Evolutionary conservation across 2,888 invertebrate genomes (phyloP), one percentile per base, ranked within the genome.

Genomic region (Cheilosia soror): DNA sequence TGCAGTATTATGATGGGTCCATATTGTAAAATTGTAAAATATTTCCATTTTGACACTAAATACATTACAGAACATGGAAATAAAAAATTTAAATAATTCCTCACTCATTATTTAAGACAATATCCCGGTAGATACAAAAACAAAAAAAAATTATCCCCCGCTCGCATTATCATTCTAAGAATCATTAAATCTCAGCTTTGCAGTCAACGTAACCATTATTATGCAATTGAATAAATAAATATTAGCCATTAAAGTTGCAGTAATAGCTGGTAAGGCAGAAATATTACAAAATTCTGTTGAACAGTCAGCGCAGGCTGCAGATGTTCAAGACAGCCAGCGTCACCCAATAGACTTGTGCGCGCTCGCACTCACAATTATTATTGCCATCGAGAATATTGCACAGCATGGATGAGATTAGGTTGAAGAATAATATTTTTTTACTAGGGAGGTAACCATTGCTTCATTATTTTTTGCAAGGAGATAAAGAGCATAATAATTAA

Each of bases 271-370:
- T 79, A 69, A 72, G 63, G 63, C 33, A 51, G 75, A 76, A 62
- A 65, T 71, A 84, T 84, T 84, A 84, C 84, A 84, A 84, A 80
- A 84, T 66, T 76, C 71, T 71, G 47, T 31, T 71, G 76, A 76
- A 76, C 62, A 80, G 58, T 58, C 65, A 62, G 66, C 84, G 76
- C 84, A n/a, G n/a, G n/a, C n/a, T n/a, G n/a, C n/a, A 84, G 84
- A 80, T 84, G 84, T 76, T 84, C 84, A 84, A 75, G 11, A 27
- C 63, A 79, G 33, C 58, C 63, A 79, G 33, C 58, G 49, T 75
- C 25, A 27, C 49, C 66, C 42, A 20, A 25, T 65, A 4, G 53
- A 60, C 55, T 63, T 71, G 65, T 15, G 49, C 27, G 25, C 11
- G 44, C 20, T 15, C 79, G 40, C 65, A 77, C 55, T 82, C 65